phyloP scores from a whole-genome alignment of 1,140 invertebrate genomes.

The Ruditapes philippinarum region DNA sequence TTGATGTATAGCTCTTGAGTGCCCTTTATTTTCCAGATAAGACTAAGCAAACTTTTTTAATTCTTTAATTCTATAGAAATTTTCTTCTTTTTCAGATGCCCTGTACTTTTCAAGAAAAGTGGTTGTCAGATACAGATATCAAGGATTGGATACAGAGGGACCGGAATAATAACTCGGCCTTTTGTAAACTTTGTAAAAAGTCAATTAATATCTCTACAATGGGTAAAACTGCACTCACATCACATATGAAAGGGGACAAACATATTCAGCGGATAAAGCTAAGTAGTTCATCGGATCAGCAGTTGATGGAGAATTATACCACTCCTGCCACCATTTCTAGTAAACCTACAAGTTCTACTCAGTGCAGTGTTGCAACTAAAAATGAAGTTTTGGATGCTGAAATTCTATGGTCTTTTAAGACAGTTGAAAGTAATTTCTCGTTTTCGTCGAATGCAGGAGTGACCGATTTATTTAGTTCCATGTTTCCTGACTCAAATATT shows the following conservation, averaged over 20 bases:
- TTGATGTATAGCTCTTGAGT: no score
- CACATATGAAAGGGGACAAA: conserved; percentile 13
- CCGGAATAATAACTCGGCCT: background rate
- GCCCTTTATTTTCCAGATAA: no score
- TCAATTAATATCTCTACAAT: background rate
- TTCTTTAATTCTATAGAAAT: background rate
- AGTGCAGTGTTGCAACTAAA: conserved; percentile 14
- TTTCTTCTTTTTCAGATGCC: conserved; percentile 29
- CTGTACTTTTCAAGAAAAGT: background rate
- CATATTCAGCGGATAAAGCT: background rate
- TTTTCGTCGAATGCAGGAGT: conserved; percentile 27
- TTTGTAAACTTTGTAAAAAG: conserved; percentile 9
- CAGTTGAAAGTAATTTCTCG: conserved; percentile 21
- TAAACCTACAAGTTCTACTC: conserved; percentile 17
- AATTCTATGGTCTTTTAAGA: conserved; percentile 5
- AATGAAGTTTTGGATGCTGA: conserved; percentile 29
- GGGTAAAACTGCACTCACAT: background rate
- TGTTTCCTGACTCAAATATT: conserved; percentile 34
- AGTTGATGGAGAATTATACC: background rate
- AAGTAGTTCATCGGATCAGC: background rate
- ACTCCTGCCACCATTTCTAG: no score
- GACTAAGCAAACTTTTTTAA: no score
- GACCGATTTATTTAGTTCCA: background rate
- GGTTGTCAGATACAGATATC: background rate
- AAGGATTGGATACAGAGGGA: background rate